Evolutionary conservation across 2,797 vertebrate species (phyloP).

Genomic region (Tauraco hartlaubi): DNA sequence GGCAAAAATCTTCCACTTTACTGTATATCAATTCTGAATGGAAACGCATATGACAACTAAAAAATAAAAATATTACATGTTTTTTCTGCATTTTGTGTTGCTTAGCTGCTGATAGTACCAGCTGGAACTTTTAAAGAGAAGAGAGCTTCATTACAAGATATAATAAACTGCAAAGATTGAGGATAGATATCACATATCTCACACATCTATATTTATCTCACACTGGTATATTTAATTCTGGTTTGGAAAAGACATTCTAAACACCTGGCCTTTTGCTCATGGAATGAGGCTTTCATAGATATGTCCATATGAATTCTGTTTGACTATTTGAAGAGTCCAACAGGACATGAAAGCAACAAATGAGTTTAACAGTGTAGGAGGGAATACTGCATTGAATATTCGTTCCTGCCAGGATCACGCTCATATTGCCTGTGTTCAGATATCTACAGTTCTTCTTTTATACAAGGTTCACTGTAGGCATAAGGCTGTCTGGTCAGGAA

Average conservation of each 20-base stretch:
- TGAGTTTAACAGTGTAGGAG: rapidly evolving
- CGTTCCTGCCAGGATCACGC: background rate
- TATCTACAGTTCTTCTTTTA: background rate
- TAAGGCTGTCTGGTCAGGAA: background rate
- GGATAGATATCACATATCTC: background rate
- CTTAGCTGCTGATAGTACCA: background rate
- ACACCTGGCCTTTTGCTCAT: background rate
- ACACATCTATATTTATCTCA: background rate
- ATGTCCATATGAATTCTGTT: background rate
- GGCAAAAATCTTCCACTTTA: background rate
- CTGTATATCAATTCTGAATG: background rate
- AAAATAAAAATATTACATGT: background rate
- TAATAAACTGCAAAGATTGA: background rate
- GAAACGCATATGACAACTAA: background rate
- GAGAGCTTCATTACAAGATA: background rate
- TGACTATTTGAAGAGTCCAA: background rate
- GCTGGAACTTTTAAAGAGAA: background rate
- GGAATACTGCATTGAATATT: background rate
- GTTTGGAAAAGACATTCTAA: background rate
- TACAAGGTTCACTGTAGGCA: background rate
- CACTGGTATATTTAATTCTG: background rate
- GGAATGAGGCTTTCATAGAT: background rate
- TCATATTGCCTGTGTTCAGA: background rate
- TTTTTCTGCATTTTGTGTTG: background rate
- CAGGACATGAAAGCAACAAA: background rate